These are phyloP conservation scores for Acanthoscelides obtectus DNA, from an alignment of 2,888 invertebrate genomes.

Conservation along the genomic window DNA sequence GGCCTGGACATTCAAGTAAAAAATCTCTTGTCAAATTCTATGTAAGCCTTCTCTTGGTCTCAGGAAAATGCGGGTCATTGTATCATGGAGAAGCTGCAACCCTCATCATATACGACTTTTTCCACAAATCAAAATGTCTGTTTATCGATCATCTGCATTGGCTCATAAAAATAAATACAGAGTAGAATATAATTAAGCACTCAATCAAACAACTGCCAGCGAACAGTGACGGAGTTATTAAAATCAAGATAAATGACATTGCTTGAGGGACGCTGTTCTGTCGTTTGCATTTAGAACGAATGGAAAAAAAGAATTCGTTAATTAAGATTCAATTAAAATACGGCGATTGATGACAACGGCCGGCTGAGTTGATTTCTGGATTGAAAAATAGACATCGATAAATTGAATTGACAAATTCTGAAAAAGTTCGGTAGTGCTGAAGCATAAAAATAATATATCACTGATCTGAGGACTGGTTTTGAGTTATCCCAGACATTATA, in stretches of 20 bases:
- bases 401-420: neutral
- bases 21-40: too few species aligned
- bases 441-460: too few species aligned
- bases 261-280: neutral
- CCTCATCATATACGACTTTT: too few species aligned
- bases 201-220: neutral
- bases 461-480: too few species aligned
- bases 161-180: neutral
- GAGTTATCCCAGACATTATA: too few species aligned
- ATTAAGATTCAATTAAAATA: neutral
- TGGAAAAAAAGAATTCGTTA: neutral
- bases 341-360: neutral
- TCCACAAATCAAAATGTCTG: too few species aligned
- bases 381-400: neutral
- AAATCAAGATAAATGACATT: neutral
- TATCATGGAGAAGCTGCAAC: too few species aligned
- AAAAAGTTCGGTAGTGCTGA: neutral
- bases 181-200: neutral
- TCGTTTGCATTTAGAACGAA: neutral
- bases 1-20: too few species aligned
- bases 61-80: too few species aligned
- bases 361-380: neutral
- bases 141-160: neutral
- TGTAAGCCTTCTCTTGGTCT: too few species aligned
- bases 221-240: neutral